Percentiles rank a stretch among this genome's conserved stretches.
phyloP scores from a whole-genome alignment of 2,888 invertebrate species.

The Drosophila atroscutellata region DNA sequence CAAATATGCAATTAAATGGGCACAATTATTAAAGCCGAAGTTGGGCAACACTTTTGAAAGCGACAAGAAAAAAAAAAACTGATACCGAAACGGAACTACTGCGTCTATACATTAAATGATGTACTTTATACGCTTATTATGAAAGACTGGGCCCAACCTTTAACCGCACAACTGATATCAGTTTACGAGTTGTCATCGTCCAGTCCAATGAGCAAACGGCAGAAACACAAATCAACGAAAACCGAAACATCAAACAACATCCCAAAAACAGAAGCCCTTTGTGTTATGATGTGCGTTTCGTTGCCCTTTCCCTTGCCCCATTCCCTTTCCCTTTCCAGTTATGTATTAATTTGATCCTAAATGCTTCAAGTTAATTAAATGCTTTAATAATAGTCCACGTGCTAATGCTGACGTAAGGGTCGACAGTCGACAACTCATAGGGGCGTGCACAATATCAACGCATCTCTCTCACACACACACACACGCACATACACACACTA shows the following conservation, averaged over 20 bases:
- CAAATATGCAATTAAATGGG: slow-evolving; percentile 49
- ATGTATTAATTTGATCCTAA: slow-evolving; percentile 74
- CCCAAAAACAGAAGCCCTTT: slow-evolving; percentile 16
- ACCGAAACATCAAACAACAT: slow-evolving; percentile 11
- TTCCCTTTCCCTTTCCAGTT: slow-evolving; percentile 31
- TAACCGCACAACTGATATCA: slow-evolving; percentile 61
- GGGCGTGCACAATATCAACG: slow-evolving; percentile 82
- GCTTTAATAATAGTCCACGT: slow-evolving; percentile 82
- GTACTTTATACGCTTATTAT: slow-evolving; percentile 23
- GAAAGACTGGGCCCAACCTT: slow-evolving; percentile 54
- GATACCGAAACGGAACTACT: slow-evolving; percentile 50
- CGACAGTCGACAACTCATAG: slow-evolving; percentile 66
- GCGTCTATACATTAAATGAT: background rate
- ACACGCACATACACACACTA: slow-evolving; percentile 28
- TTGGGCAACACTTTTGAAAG: slow-evolving; percentile 7
- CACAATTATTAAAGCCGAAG: slow-evolving; percentile 35
- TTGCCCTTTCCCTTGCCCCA: background rate
- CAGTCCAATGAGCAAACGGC: slow-evolving; percentile 19
- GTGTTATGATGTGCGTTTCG: background rate
- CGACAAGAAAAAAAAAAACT: slow-evolving; percentile 1
- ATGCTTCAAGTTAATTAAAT: slow-evolving; percentile 71
- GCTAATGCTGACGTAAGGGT: slow-evolving; percentile 83
- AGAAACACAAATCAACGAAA: slow-evolving; percentile 13
- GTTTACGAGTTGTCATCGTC: slow-evolving; percentile 54
- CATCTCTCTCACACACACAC: slow-evolving; percentile 40